Conservation (phyloP, 1,140 invertebrate species). For the Linepithema humile region DNA sequence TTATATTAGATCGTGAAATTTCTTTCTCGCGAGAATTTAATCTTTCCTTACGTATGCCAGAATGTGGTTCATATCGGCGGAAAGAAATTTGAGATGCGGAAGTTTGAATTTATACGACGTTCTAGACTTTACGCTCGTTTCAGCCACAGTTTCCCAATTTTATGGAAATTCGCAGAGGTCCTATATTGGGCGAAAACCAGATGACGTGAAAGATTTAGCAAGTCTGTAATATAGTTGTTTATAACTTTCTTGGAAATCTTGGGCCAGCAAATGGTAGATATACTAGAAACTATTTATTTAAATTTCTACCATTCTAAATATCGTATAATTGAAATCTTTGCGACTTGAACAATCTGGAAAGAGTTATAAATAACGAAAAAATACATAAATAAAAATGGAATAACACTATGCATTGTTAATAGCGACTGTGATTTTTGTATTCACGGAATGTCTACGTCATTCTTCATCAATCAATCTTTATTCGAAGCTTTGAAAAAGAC, state of each 20-base stretch:
- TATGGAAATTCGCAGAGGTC: constrained; percentile 44
- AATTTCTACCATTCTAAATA: neutral
- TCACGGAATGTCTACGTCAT: constrained; percentile 10
- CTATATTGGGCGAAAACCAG: constrained; percentile 34
- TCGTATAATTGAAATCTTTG: neutral
- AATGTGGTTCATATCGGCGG: constrained; percentile 9
- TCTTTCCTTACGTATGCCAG: constrained; percentile 39
- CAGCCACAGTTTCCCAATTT: constrained; percentile 46
- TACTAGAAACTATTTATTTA: neutral
- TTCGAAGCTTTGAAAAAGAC: constrained; percentile 27
- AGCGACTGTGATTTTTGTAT: neutral
- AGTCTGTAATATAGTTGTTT: constrained; percentile 23
- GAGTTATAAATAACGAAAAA: neutral
- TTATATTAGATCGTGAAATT: constrained; percentile 17
- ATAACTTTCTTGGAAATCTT: neutral
- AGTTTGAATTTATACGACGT: constrained; percentile 54
- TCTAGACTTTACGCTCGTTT: constrained; percentile 52
- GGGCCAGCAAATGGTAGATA: neutral
- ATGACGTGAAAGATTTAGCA: constrained; percentile 32
- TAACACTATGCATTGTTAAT: neutral
- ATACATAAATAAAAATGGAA: neutral
- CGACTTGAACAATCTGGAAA: neutral
- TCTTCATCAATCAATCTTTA: constrained; percentile 45
- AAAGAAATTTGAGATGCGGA: constrained; percentile 51
- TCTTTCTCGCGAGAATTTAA: constrained; percentile 30